Evolutionary conservation across 2,797 vertebrate species (phyloP), one percentile per base, ranked within the genome.

Genomic region (Pitangus sulphuratus): DNA sequence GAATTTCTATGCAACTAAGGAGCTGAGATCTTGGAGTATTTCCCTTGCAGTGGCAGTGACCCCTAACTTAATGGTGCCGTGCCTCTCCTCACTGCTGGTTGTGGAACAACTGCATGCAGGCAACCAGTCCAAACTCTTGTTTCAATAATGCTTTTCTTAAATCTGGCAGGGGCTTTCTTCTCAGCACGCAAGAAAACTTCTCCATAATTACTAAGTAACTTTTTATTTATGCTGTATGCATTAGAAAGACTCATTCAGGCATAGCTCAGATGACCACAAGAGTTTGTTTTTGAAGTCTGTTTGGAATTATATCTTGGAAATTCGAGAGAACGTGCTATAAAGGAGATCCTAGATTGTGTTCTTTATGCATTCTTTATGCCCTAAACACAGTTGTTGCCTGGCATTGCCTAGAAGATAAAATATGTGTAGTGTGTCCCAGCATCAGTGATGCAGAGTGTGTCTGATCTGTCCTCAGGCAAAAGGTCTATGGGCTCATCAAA

Each of bases 281-380:
- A 90, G 90, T 85, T 94, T 96, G 78, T 90, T 96, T 95, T 87
- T 75, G 26, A 53, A 50, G 68, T 91, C 95, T 97, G 90, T 78
- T 95, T 1, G 1, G 71, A 94, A 96, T 96, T 96, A 92, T 22
- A 26, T 87, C 78, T 89, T 92, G 94, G 93, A 96, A 95, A 84
- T 66, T 53, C 2, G 3, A 66, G 71, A 92, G 78, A 84, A 90
- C 93, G 68, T 77, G 75, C 56, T 87, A 15, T 57, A 62, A 74
- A n/a, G 81, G 84, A 92, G 86, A 74, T 94, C 75, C 64, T 87
- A 65, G 70, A 45, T 58, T 6, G 6, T 92, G 35, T 53, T 89
- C 64, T 95, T 75, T 75, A 48, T 53, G 39, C 40, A 45, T 91
- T 89, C 68, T 70, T 88, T 66, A 42, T 87, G 75, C 69, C 78